Percentiles rank a stretch among this genome's conserved stretches.
Evolutionary conservation across 2,113 vertebrate species (phyloP).

Genomic region (Silurus glanis): DNA sequence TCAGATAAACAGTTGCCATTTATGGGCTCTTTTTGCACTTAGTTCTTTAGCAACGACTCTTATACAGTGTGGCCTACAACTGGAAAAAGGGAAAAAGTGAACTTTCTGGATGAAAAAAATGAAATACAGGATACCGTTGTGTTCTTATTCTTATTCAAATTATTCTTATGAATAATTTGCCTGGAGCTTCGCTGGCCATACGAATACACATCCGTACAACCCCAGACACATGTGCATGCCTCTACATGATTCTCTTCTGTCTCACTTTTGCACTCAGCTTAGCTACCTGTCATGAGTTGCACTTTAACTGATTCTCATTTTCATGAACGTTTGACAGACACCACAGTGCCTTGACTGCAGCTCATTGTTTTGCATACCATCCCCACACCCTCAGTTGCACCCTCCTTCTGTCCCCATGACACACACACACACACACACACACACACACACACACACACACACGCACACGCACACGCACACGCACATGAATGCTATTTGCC

Average conservation of each 20-base stretch:
- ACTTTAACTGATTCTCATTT: conserved; percentile 34
- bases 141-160: no score
- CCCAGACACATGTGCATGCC: background rate
- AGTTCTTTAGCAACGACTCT: background rate
- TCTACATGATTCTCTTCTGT: background rate
- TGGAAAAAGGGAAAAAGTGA: background rate
- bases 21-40: background rate
- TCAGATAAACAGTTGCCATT: background rate
- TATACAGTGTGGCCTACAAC: background rate
- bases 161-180: background rate
- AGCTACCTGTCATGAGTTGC: conserved; percentile 7
- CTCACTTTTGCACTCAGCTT: background rate
- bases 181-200: background rate
- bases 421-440: conserved; percentile 18
- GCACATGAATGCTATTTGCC: conserved; percentile 1
- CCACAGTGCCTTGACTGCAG: conserved; percentile 3
- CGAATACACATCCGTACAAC: background rate
- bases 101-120: background rate
- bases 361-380: conserved; percentile 22
- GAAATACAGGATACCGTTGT: background rate
- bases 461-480: conserved; percentile 27
- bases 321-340: conserved; percentile 27
- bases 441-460: background rate
- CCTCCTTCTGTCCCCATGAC: background rate
- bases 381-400: background rate